Base-by-base conservation (phyloP, 2,888 invertebrate genomes). In the Mycalesis mineus region DNA sequence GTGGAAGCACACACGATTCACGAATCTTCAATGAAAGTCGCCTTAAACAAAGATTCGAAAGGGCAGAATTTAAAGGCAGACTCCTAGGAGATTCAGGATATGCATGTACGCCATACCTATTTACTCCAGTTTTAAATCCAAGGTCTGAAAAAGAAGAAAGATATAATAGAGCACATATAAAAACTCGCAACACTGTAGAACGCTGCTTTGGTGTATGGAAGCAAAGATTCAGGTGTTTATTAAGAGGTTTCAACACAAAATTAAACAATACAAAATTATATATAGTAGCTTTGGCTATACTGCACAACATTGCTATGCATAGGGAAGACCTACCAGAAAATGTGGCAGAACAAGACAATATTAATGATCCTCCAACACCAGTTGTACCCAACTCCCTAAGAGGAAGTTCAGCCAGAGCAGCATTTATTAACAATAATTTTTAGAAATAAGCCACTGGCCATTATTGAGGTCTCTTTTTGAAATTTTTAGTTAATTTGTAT, bases 61-160 rank as follows among this genome's bases (percentile, higher is more conserved):
- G 0, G 28, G 54, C 60, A 2, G 58, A 45, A 54, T 68, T 65
- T 29, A 33, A 42, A 15, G 64, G 63, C 1, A 31, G 51, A 31
- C 37, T 66, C 7, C 50, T 68, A n/a, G 66, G 66, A 17, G 66
- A 68, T 56, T 58, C 52, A 42, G 64, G 62, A 0, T 65, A 64
- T 48, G 33, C 58, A 2, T 64, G 60, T 37, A 58, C 50, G 9
- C 48, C 57, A 9, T 66, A 63, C 54, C 37, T 68, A 39, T 62
- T 67, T 17, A 67, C 65, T 4, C 64, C 65, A 5, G 0, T 66
- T 0, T 17, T 60, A 0, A 55, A 60, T 15, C 59, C 58, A 4
- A 11, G 5, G 4, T 62, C 51, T 8, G 42, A 31, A 8, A 15
- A 58, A 51, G 63, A 68, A 50, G 58, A 62, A 33, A 17, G 28